Evolutionary conservation across 2,113 vertebrate genomes (phyloP).

Genomic region (Cercopithecus mona): DNA sequence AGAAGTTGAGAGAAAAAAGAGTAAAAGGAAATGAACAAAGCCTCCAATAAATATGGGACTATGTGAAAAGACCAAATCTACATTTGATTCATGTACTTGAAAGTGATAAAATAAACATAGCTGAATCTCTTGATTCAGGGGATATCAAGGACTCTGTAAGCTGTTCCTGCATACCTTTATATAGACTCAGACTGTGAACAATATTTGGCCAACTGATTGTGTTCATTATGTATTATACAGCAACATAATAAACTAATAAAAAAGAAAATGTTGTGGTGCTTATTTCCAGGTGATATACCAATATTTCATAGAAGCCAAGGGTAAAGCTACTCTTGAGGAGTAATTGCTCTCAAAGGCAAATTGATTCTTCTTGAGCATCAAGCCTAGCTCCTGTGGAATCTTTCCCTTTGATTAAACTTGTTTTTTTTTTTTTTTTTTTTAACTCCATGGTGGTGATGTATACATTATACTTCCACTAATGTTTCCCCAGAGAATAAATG

Average conservation of each 20-base stretch:
- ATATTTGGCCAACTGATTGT: slow-evolving; percentile 19
- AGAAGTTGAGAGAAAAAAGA: too few species aligned
- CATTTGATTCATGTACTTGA: too few species aligned
- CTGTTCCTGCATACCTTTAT: neutral
- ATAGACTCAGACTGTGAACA: neutral
- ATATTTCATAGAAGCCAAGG: neutral
- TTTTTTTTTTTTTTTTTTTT: neutral
- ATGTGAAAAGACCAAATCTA: too few species aligned
- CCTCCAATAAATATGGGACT: too few species aligned
- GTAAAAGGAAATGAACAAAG: too few species aligned
- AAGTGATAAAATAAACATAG: neutral
- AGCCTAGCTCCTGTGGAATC: neutral
- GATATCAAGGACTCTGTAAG: neutral
- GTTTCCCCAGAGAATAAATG: neutral
- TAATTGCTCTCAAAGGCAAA: slow-evolving; percentile 28
- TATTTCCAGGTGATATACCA: neutral
- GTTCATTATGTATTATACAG: neutral
- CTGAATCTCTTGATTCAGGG: slow-evolving; percentile 3
- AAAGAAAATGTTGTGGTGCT: neutral
- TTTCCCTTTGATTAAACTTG: neutral
- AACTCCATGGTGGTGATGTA: neutral
- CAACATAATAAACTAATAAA: neutral
- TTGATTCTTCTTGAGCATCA: neutral
- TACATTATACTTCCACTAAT: neutral
- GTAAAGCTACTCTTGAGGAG: neutral